These are phyloP conservation scores for Folsomia candida DNA, from an alignment of 2,888 invertebrate species.

Conservation along the genomic window DNA sequence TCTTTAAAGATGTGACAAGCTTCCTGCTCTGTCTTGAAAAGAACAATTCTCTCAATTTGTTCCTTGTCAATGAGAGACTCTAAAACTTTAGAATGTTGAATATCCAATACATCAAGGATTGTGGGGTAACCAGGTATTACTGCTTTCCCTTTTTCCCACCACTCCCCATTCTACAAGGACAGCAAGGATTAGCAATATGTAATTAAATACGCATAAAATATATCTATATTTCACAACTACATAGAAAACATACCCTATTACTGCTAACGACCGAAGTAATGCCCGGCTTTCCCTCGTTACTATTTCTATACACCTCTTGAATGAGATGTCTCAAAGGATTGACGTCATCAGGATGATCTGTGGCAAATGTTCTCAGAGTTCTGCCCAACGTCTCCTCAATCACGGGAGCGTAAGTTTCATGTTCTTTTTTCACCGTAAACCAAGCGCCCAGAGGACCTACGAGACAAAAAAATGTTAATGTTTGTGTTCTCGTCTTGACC, in stretches of 20 bases:
- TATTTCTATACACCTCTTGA: background rate
- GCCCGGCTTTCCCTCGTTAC: background rate
- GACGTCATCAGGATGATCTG: background rate
- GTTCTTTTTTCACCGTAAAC: constrained; percentile 9
- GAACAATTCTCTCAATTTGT: constrained; percentile 70
- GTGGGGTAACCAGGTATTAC: constrained; percentile 56
- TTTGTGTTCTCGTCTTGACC: no score
- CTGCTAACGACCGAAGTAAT: background rate
- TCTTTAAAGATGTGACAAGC: constrained; percentile 70
- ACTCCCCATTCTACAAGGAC: constrained; percentile 6
- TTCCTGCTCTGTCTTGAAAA: constrained; percentile 67
- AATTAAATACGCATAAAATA: no score
- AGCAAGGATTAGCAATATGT: background rate
- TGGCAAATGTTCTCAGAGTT: background rate
- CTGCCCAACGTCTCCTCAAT: background rate
- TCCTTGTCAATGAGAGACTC: constrained; percentile 81
- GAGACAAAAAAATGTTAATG: no score
- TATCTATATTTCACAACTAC: background rate
- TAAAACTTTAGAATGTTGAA: constrained; percentile 71
- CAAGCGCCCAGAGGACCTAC: constrained; percentile 11
- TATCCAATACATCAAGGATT: constrained; percentile 69
- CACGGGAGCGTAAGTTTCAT: background rate
- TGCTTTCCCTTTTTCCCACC: constrained; percentile 5
- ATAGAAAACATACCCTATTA: background rate
- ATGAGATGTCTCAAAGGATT: background rate